Evolutionary conservation across 2,113 vertebrate genomes (phyloP).

Genomic region (Romanogobio albipinnatus): DNA sequence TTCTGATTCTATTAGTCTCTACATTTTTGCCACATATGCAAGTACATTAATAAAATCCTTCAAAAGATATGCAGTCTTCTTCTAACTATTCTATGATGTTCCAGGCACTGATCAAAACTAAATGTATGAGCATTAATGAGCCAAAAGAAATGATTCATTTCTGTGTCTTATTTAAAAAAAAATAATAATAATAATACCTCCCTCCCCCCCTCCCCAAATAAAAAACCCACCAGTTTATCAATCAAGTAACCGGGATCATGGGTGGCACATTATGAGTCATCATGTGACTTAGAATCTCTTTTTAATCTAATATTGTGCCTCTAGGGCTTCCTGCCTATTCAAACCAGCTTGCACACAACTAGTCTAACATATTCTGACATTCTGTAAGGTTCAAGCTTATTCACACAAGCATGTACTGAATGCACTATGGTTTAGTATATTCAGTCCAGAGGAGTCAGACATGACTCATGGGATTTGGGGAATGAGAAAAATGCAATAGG

Average conservation of each 20-base stretch:
- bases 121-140: neutral
- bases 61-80: neutral
- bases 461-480: neutral
- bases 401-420: neutral
- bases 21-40: neutral
- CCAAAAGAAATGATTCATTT: neutral
- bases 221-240: neutral
- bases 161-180: too few species aligned
- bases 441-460: neutral
- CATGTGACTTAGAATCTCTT: conserved; percentile 10
- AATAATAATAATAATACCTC: too few species aligned
- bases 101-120: neutral
- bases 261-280: neutral
- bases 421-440: neutral
- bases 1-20: neutral
- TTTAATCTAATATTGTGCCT: neutral
- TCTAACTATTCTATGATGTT: neutral
- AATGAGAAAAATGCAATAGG: neutral
- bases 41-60: neutral
- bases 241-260: conserved; percentile 7
- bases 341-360: neutral
- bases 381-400: neutral
- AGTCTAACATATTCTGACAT: neutral
- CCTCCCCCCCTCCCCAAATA: too few species aligned
- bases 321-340: neutral